Base-by-base conservation (phyloP, 1,140 invertebrate genomes). In the Cryptotermes secundus region DNA sequence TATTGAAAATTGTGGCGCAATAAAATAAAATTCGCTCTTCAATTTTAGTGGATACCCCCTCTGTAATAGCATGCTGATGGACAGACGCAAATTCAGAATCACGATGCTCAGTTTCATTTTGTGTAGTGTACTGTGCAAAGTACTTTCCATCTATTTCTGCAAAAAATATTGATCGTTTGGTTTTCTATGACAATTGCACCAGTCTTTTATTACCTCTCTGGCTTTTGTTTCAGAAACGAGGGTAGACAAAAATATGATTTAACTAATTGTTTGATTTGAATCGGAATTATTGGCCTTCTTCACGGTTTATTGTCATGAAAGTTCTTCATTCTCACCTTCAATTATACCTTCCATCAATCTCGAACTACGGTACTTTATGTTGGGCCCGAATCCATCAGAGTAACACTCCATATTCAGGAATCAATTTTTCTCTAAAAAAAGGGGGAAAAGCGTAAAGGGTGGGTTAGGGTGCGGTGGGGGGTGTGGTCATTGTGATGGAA, bases 401-500 rank as follows among this genome's bases (percentile, higher is more conserved):
- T 72, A 72, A 72, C 59, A 72, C 59, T 72, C 59, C 31, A 26
- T 31, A 12, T 72, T 72, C 59, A 72, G 59, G 59, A 72, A 72
- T 72, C 59, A 72, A 72, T 72, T 72, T 72, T 72, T 31, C 59
- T 72, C 59, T 72, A n/a, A 7, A 22, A 49, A 49, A 49, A 49
- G 22, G 45, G 16, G 45, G 19, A 49, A n/a, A 72, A 72, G n/a
- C n/a, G n/a, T n/a, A 72, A 3, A 59, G 19, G 53, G 59, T 72
- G 59, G 10, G 24, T 81, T 36, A 35, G 80, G 80, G 80, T 81
- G 80, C 35, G 80, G 6, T 35, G 24, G n/a, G 42, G 42, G 80
- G 34, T 80, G 79, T 36, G 80, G 80, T 45, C 80, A 81, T 36
- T 38, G 80, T 81, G n/a, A 81, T 36, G 80, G 80, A 81, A n/a